Evolutionary conservation across 2,888 invertebrate genomes (phyloP).

Genomic region (Tillus elongatus): DNA sequence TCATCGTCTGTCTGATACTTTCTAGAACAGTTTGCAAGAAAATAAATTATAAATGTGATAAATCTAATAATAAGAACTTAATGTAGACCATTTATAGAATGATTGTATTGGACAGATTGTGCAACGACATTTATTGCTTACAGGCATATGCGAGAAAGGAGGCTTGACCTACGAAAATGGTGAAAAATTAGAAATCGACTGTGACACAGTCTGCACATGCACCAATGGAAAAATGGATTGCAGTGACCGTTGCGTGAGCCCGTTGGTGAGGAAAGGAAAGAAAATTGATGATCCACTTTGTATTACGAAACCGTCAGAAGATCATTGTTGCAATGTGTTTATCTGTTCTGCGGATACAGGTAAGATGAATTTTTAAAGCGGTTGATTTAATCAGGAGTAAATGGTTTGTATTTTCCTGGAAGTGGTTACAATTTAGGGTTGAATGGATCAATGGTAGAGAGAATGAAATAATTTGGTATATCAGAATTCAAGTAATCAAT

Average conservation of each 20-base stretch:
- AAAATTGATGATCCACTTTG: slow-evolving; percentile 62
- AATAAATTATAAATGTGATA: no score
- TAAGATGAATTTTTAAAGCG: slow-evolving; percentile 27
- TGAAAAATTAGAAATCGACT: slow-evolving; percentile 61
- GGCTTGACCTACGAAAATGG: slow-evolving; percentile 51
- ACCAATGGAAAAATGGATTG: slow-evolving; percentile 62
- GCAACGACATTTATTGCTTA: no score
- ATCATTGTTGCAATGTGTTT: slow-evolving; percentile 62
- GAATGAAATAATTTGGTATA: no score
- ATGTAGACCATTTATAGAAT: no score
- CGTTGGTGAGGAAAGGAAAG: slow-evolving; percentile 60
- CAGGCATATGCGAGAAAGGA: slow-evolving; percentile 37
- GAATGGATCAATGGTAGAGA: no score
- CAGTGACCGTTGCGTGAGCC: slow-evolving; percentile 57
- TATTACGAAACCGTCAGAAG: slow-evolving; percentile 59
- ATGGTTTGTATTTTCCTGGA: background rate
- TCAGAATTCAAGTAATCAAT: no score
- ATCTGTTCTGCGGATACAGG: slow-evolving; percentile 58
- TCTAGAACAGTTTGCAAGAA: no score
- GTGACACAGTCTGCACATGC: slow-evolving; percentile 71
- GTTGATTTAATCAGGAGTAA: no score
- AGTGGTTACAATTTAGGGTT: background rate
- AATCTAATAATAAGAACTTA: no score
- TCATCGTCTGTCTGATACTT: no score
- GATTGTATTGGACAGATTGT: no score